Percentiles rank a stretch among this genome's conserved stretches.
These are phyloP conservation scores for Nematopogon swammerdamellus DNA, from an alignment of 2,888 invertebrate genomes.

Conservation along the genomic window DNA sequence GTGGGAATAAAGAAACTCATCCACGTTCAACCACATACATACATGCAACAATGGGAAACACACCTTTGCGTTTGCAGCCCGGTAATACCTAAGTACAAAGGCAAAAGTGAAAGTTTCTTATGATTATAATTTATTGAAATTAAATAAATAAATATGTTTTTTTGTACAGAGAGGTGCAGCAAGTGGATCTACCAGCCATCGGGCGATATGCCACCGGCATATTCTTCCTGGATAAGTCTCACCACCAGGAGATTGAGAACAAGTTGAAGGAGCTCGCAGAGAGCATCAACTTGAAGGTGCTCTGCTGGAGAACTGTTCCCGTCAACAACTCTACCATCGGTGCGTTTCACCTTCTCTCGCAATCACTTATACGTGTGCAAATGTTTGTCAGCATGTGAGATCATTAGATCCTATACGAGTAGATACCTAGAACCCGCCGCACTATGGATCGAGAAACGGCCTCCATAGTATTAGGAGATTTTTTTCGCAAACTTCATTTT, in stretches of 20 bases:
- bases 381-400: background rate
- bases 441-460: no score
- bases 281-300: conserved; percentile 74
- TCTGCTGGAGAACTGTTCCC: conserved; percentile 95
- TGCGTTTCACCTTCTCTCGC: conserved; percentile 18
- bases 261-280: conserved; percentile 79
- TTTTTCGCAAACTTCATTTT: no score
- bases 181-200: conserved; percentile 78
- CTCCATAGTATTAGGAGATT: no score
- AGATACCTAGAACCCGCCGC: no score
- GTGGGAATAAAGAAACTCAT: no score
- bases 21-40: no score
- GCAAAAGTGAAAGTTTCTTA: no score
- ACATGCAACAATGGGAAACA: no score
- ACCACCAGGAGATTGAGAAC: conserved; percentile 75
- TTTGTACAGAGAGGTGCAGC: conserved; percentile 75
- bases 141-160: no score
- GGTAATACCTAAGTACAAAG: no score
- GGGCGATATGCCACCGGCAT: conserved; percentile 97
- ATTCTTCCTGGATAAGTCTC: conserved; percentile 84
- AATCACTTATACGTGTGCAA: background rate
- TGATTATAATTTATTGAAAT: no score
- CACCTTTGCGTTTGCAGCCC: no score
- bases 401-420: background rate
- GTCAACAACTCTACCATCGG: conserved; percentile 84